Conservation (phyloP, 2,113 vertebrate species). For the Malurus cyaneus region DNA sequence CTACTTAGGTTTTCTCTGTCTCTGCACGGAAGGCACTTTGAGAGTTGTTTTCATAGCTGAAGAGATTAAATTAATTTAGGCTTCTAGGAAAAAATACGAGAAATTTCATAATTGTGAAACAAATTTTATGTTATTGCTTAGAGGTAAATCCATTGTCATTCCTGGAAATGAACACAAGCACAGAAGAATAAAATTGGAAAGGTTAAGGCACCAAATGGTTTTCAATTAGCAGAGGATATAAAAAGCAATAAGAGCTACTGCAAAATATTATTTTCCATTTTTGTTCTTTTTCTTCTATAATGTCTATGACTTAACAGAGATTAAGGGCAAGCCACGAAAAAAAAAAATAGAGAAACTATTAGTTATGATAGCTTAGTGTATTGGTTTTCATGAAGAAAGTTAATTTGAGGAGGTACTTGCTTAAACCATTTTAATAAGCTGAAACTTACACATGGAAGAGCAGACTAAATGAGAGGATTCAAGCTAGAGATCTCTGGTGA, state of each 20-base stretch:
- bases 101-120: constrained; percentile 14
- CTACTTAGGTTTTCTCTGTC: not conserved
- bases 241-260: not conserved
- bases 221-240: constrained; percentile 13
- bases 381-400: not conserved
- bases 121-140: constrained; percentile 23
- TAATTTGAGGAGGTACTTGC: not conserved
- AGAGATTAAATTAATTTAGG: constrained; percentile 4
- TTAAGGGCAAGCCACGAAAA: not conserved
- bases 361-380: not conserved
- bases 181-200: not conserved
- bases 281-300: not conserved
- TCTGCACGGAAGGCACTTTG: not conserved
- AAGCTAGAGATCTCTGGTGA: not conserved
- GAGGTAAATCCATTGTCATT: not conserved
- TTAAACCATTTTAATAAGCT: not conserved
- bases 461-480: not conserved
- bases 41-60: not conserved
- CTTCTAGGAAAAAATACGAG: constrained; percentile 31
- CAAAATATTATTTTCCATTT: not conserved
- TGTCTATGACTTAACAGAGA: not conserved
- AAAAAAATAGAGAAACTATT: not conserved
- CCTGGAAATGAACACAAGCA: constrained; percentile 17
- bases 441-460: not conserved
- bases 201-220: not conserved